These are phyloP conservation scores for Cantharis rustica DNA, from an alignment of 2,888 invertebrate species.

Conservation along the genomic window DNA sequence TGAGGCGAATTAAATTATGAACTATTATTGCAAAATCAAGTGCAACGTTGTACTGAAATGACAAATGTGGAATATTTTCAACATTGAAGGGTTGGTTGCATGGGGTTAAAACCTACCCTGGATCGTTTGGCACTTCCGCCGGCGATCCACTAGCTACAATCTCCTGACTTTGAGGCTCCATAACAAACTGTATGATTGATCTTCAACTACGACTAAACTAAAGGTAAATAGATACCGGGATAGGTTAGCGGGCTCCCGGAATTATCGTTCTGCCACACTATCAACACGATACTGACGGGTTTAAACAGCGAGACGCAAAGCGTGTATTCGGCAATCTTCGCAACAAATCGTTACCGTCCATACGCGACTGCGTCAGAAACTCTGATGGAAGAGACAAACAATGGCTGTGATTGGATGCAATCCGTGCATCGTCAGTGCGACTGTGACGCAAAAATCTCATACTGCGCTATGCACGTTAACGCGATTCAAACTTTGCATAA, in stretches of 20 bases:
- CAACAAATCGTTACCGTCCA: constrained; percentile 55
- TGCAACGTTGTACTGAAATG: constrained; percentile 20
- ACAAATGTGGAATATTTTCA: constrained; percentile 30
- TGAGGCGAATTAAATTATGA: not conserved
- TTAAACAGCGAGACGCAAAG: constrained; percentile 53
- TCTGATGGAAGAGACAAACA: constrained; percentile 52
- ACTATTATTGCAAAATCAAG: constrained; percentile 21
- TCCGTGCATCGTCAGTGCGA: constrained; percentile 55
- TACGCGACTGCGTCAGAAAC: constrained; percentile 46
- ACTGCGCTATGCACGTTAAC: constrained; percentile 31
- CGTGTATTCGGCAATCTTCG: constrained; percentile 50
- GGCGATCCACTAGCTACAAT: constrained; percentile 77
- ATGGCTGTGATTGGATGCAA: constrained; percentile 57
- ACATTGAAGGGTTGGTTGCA: constrained; percentile 21
- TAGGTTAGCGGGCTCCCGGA: constrained; percentile 66
- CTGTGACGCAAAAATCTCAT: constrained; percentile 41
- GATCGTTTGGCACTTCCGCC: constrained; percentile 92
- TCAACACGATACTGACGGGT: constrained; percentile 70
- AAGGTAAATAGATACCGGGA: constrained; percentile 58
- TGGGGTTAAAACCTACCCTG: constrained; percentile 70
- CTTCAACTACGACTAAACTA: constrained; percentile 59
- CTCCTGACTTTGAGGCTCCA: constrained; percentile 82
- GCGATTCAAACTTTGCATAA: constrained; percentile 26
- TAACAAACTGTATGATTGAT: constrained; percentile 51
- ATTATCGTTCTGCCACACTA: constrained; percentile 67